These are phyloP conservation scores for Vireo griseus DNA, from an alignment of 2,797 vertebrate genomes.

Conservation along the genomic window DNA sequence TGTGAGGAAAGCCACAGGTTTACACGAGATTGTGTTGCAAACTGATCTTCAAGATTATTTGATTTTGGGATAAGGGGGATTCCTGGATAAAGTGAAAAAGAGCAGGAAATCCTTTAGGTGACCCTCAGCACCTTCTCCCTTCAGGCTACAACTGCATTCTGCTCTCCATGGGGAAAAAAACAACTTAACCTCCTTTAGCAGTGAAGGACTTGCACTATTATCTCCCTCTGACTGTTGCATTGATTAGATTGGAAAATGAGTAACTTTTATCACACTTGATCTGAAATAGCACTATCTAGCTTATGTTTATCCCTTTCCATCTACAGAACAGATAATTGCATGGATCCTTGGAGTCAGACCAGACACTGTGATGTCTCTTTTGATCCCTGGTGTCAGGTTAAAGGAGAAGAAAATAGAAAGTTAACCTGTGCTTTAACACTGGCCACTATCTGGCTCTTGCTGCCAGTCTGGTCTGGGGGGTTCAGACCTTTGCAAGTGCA, in stretches of 20 bases:
- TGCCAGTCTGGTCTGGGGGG: not conserved
- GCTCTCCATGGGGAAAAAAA: not conserved
- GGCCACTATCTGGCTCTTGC: not conserved
- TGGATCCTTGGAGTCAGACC: not conserved
- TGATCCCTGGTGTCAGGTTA: conserved; percentile 16
- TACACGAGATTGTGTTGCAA: not conserved
- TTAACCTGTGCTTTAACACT: conserved; percentile 16
- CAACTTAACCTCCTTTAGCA: not conserved
- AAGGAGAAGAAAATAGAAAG: not conserved
- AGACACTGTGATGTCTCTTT: not conserved
- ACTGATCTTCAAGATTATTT: not conserved
- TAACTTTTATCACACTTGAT: conserved; percentile 52
- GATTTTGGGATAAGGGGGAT: not conserved
- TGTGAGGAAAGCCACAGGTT: not conserved
- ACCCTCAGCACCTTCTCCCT: not conserved
- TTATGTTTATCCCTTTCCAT: conserved; percentile 1
- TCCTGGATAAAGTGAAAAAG: not conserved
- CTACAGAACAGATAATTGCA: conserved; percentile 17
- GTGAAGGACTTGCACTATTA: not conserved
- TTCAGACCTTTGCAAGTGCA: not conserved
- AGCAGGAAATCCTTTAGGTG: not conserved
- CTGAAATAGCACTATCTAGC: conserved; percentile 11
- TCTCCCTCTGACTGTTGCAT: conserved; percentile 1
- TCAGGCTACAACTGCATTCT: not conserved
- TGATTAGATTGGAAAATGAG: conserved; percentile 56